Evolutionary conservation across 2,797 vertebrate genomes (phyloP), one percentile per base, ranked within the genome.

Genomic region (Lates japonicus): DNA sequence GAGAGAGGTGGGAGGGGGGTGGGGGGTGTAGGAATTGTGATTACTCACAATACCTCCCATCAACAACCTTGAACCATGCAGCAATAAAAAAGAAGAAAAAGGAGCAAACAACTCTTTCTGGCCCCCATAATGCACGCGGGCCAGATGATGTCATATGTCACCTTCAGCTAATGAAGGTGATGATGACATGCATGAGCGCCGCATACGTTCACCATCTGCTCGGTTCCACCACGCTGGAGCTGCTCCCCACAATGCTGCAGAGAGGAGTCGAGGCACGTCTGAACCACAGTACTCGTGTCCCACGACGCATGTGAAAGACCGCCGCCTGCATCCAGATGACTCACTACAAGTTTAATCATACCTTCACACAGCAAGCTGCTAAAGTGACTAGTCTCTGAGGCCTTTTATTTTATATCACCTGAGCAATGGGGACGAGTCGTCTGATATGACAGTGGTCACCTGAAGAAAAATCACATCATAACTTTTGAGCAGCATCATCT

Each of bases 131-230:
- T 81, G 82, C 88, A 80, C 63, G 17, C 12, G 79, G 79, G 76
- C 90, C 86, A 66, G 90, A 91, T 94, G 92, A 94, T 93, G 92
- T 95, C 92, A 93, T 88, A 90, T 93, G 93, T 94, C 94, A 95
- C 93, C 94, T 95, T 94, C 93, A 94, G 81, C 93, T 95, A 93
- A 94, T 94, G 88, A 92, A 94, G 91, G 93, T 92, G 91, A 94
- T 92, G 92, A 94, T 94, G 93, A 89, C 91, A 92, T 90, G 93
- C 90, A 88, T 86, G 92, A 93, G 88, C 44, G 77, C 88, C 51
- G 84, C 92, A 87, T 92, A 92, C 93, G 86, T 93, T 91, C 84
- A 62, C 94, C 94, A 94, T 94, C 94, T 95, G 94, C 88, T 93
- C 83, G n/a, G 84, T 91, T 92, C 87, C 84, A 73, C 72, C 83